Conservation (phyloP, 2,888 invertebrate genomes). For the Diogma glabrata region DNA sequence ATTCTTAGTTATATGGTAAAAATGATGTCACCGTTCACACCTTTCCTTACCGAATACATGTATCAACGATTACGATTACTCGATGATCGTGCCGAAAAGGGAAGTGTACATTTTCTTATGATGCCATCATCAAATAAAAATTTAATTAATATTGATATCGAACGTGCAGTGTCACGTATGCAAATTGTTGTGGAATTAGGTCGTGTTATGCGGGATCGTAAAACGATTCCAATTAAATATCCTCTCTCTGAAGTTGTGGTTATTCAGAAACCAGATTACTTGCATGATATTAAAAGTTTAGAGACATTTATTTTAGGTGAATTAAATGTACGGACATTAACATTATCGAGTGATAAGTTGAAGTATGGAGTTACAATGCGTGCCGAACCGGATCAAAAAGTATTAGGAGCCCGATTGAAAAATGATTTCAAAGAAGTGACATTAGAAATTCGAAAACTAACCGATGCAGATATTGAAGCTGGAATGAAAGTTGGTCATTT, state of each 20-base stretch:
- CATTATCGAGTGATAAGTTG: constrained; percentile 77
- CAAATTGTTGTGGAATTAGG: constrained; percentile 92
- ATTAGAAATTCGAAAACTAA: constrained; percentile 64
- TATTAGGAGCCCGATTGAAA: constrained; percentile 72
- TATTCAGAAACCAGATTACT: constrained; percentile 65
- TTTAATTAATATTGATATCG: constrained; percentile 74
- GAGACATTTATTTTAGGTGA: constrained; percentile 84
- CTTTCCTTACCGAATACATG: constrained; percentile 91
- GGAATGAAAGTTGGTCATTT: constrained; percentile 60
- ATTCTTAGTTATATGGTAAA: constrained; percentile 80
- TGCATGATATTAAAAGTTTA: constrained; percentile 66
- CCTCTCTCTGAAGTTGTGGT: constrained; percentile 93
- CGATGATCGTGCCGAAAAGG: constrained; percentile 35
- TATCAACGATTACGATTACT: constrained; percentile 75
- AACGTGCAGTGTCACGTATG: constrained; percentile 83
- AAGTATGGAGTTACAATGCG: constrained; percentile 82
- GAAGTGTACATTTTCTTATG: constrained; percentile 82
- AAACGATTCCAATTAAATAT: constrained; percentile 90
- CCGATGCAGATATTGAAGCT: constrained; percentile 65
- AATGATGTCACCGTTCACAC: constrained; percentile 96
- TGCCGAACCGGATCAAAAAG: constrained; percentile 91
- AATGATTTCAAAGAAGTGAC: constrained; percentile 81
- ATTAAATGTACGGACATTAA: constrained; percentile 78
- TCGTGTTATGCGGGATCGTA: constrained; percentile 81
- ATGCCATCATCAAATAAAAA: constrained; percentile 60